phyloP scores from a whole-genome alignment of 2,888 invertebrate species.

The Brenthis ino region DNA sequence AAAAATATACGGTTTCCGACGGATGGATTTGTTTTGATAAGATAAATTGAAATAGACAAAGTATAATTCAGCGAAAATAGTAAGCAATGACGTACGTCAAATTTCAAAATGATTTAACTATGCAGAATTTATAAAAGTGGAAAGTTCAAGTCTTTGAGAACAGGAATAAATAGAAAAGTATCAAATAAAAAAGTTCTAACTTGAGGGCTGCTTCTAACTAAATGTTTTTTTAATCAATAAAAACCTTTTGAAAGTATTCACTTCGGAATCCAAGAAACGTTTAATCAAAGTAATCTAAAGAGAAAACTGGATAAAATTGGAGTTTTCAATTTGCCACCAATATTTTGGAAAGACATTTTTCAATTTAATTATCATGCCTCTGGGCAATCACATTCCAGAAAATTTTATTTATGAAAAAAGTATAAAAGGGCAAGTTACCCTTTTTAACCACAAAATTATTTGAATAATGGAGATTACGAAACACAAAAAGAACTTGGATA shows the following conservation, averaged over 20 bases:
- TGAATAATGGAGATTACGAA: conserved; percentile 5
- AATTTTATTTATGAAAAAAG: conserved; percentile 16
- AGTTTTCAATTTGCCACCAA: conserved; percentile 38
- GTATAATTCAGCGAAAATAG: too few species aligned
- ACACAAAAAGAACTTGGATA: conserved; percentile 7
- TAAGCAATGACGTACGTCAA: too few species aligned
- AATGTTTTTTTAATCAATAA: conserved; percentile 33
- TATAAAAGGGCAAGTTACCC: conserved; percentile 17
- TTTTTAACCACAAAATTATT: conserved; percentile 12
- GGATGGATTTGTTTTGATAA: too few species aligned
- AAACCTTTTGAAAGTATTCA: conserved; percentile 34
- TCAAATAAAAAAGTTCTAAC: conserved; percentile 22
- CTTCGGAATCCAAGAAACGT: conserved; percentile 35
- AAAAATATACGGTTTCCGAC: too few species aligned
- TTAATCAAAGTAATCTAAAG: conserved; percentile 38
- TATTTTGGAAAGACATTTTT: conserved; percentile 36
- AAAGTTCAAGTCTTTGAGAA: conserved; percentile 4
- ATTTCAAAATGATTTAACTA: too few species aligned
- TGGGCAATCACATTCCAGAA: conserved; percentile 28
- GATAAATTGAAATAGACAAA: too few species aligned
- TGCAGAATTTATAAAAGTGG: neutral
- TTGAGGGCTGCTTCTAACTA: conserved; percentile 23
- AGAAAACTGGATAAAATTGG: conserved; percentile 38
- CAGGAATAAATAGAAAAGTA: conserved; percentile 17
- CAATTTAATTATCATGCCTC: conserved; percentile 33